A percentile compares a stretch with the other conserved stretches of the same genome.
These are phyloP conservation scores for Percopsis omiscomaycus DNA, from an alignment of 2,797 vertebrate genomes.

Conservation along the genomic window DNA sequence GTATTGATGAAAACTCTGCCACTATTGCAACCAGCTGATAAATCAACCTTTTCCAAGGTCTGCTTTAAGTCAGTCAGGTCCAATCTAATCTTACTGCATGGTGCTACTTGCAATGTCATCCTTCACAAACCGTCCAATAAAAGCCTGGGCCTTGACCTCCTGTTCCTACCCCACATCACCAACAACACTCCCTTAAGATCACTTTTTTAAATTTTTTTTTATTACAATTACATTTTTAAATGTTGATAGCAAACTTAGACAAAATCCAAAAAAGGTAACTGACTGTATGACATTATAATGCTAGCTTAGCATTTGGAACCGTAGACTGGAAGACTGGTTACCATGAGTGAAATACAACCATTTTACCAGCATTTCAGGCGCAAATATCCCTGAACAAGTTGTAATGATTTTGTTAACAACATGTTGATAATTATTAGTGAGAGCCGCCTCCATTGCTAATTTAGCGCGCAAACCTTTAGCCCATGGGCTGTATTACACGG, in stretches of 20 bases:
- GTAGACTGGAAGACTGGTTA: neutral
- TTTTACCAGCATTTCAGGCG: too few species aligned
- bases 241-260: constrained; percentile 8
- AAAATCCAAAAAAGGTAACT: too few species aligned
- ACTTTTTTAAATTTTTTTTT: too few species aligned
- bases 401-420: constrained; percentile 55
- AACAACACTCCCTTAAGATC: neutral
- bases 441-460: constrained; percentile 54
- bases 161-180: constrained; percentile 34
- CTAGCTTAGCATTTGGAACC: too few species aligned
- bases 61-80: constrained; percentile 69
- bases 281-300: too few species aligned
- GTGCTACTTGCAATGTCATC: constrained; percentile 69
- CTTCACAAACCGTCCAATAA: constrained; percentile 67
- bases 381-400: constrained; percentile 19
- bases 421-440: constrained; percentile 41
- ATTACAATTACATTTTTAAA: too few species aligned
- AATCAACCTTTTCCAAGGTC: constrained; percentile 67
- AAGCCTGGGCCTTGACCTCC: constrained; percentile 66
- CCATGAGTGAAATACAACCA: neutral
- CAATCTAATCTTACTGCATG: constrained; percentile 73
- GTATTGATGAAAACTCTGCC: constrained; percentile 36
- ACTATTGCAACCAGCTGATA: constrained; percentile 57
- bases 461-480: constrained; percentile 31
- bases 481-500: neutral